Evolutionary conservation across 1,140 invertebrate genomes (phyloP), one percentile per base, ranked within the genome.

Genomic region (Lerema accius): DNA sequence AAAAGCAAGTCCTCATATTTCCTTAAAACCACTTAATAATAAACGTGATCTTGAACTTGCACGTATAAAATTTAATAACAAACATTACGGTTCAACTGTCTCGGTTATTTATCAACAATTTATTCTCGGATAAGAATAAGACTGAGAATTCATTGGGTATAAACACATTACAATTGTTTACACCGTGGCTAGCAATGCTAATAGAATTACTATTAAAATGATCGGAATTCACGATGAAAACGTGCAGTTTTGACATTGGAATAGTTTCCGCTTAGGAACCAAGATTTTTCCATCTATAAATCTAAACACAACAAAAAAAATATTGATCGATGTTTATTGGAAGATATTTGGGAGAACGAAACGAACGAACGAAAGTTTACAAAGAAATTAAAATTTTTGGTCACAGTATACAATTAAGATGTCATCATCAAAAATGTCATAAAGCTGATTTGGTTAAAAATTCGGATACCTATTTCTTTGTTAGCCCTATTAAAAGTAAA

Each of bases 131-230:
- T 59, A 39, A 59, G 37, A 67, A 66, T 65, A 67, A 63, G 63
- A 64, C 59, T 43, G 48, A 63, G 46, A 55, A 63, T 60, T 70
- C 32, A 39, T 16, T 42, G 39, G 63, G 51, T 62, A 49, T 69
- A 65, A 69, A 69, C 59, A 69, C 28, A 66, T 45, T 56, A 62
- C 56, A 53, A 63, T 45, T 67, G 46, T 67, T 67, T 67, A 67
- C 55, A 56, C n/a, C 42, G 28, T 35, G 37, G 49, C 60, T 26
- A 42, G 23, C 32, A 45, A 16, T 39, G 59, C 26, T 1, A 58
- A 69, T 62, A 37, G 26, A 69, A 39, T 53, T 51, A 53, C 60
- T 50, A 26, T 50, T 51, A 46, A 53, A 56, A 58, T 23, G 19
- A 23, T 51, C 40, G 51, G 61, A 67, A 62, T 53, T 55, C 26